Percentiles rank a stretch among this genome's conserved stretches.
These are phyloP conservation scores for Serranus cabrilla DNA, from an alignment of 2,797 vertebrate species.

Conservation along the genomic window DNA sequence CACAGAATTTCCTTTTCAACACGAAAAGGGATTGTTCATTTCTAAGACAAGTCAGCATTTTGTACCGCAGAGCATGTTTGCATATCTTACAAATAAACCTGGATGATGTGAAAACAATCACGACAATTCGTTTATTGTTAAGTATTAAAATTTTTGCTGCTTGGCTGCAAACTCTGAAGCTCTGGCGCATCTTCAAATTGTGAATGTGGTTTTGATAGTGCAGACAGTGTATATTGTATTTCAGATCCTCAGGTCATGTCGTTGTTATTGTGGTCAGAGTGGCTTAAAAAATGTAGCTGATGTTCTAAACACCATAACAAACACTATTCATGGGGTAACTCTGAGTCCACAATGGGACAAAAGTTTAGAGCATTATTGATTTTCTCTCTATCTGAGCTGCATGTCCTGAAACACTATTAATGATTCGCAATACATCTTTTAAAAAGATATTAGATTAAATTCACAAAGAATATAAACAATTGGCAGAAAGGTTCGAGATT, in stretches of 20 bases:
- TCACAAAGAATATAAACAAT: neutral
- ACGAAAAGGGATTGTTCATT: no score
- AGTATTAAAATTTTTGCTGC: conserved; percentile 6
- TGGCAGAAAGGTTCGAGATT: neutral
- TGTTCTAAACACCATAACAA: conserved; percentile 15
- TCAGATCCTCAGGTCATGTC: neutral
- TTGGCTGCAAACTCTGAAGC: conserved; percentile 12
- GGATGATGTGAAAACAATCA: neutral
- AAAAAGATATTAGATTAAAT: neutral
- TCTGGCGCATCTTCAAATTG: conserved; percentile 8
- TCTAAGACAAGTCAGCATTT: conserved; percentile 6
- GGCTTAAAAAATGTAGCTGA: conserved; percentile 7
- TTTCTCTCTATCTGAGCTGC: neutral
- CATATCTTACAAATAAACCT: conserved; percentile 12
- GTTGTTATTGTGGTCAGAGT: neutral
- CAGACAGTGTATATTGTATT: conserved; percentile 4
- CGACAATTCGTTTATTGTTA: conserved; percentile 3
- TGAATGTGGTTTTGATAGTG: conserved; percentile 10
- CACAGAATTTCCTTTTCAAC: no score
- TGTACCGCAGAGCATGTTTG: neutral
- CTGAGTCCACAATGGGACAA: neutral
- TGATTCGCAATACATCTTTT: neutral
- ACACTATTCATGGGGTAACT: neutral
- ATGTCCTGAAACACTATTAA: conserved; percentile 8
- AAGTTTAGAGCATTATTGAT: neutral